phyloP scores from a whole-genome alignment of 2,888 invertebrate genomes.

The Cantharis rustica region DNA sequence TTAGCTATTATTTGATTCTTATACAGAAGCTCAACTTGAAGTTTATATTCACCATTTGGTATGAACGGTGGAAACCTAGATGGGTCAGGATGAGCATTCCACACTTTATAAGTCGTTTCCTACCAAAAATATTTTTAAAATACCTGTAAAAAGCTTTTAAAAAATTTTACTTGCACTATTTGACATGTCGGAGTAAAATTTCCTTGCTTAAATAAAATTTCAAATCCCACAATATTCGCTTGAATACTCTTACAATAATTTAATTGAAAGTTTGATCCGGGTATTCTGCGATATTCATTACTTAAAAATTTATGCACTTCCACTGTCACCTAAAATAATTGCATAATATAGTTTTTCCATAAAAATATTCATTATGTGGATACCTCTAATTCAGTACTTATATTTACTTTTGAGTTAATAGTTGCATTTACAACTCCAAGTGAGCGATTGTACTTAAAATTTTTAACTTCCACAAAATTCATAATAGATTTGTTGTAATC shows the following conservation, averaged over 20 bases:
- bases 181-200: background rate
- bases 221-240: background rate
- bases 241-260: background rate
- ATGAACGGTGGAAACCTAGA: background rate
- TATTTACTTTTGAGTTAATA: background rate
- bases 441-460: background rate
- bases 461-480: background rate
- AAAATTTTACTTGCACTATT: background rate
- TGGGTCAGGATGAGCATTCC: background rate
- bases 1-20: no score
- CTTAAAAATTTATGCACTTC: background rate
- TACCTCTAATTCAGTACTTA: background rate
- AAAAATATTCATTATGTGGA: no score
- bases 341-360: no score
- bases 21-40: background rate
- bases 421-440: background rate
- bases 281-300: background rate
- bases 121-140: background rate
- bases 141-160: background rate
- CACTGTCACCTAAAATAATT: background rate
- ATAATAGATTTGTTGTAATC: background rate
- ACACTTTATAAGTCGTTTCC: background rate
- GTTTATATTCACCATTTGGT: background rate
- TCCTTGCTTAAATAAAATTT: background rate
- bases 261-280: background rate